Base-by-base conservation (phyloP, 1,140 invertebrate genomes). In the Rhagoletis pomonella region DNA sequence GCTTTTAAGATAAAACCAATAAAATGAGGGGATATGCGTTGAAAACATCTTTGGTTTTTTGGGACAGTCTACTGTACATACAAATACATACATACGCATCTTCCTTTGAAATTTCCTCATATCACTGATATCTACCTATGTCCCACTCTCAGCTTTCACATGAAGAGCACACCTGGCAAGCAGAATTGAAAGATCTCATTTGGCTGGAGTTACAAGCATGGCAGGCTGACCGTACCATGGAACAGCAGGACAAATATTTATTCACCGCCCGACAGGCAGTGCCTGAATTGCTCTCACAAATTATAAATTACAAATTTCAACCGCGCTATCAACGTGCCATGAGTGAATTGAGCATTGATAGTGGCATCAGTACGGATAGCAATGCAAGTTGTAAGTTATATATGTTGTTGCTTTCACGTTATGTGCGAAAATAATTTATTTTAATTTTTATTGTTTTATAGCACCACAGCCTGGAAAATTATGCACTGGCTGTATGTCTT, bases 181-280 rank as follows among this genome's bases (percentile, higher is more conserved):
- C 96, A 88, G 96, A 97, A 93, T 92, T 97, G 9, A 97, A 97
- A 93, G 97, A 98, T 94, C 94, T 97, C 88, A 96, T 98, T 87
- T 98, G 98, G 98, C 91, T 98, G 88, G 97, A 98, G 94, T 93
- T 98, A 58, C 97, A 97, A 91, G 97, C 97, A 1, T 96, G 96
- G 94, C 94, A 97, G 81, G 96, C 96, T 1, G 96, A 96, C 88
- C 93, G 96, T 19, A 96, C 95, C 4, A 94, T 95, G 4, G 94
- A 95, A 58, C 96, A 96, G 89, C 96, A 97, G 93, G 97, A 98
- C 91, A 94, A 95, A 67, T 96, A 95, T 91, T 93, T 98, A 0
- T 97, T 96, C 89, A 93, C 94, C 85, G 96, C 96, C 88, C 94
- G 97, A 7, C 95, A 96, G 88, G 94, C 95, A 87, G 95, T 98